Evolutionary conservation across 2,113 vertebrate genomes (phyloP).

Genomic region (Cranoglanis bouderius): DNA sequence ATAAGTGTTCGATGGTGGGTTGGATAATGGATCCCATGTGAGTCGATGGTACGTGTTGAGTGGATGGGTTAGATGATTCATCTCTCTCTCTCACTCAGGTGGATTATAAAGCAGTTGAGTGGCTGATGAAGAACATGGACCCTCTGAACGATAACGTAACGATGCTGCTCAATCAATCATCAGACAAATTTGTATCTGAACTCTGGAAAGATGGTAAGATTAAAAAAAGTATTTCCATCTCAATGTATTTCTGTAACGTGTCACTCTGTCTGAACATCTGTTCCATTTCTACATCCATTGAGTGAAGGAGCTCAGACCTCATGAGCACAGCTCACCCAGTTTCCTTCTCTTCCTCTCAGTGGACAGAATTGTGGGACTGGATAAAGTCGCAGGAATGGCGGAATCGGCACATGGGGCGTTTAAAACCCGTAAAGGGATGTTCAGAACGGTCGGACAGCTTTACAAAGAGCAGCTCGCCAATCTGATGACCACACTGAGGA

Average conservation of each 20-base stretch:
- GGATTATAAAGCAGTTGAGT: conserved; percentile 96
- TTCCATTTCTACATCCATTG: neutral
- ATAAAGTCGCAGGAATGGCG: conserved; percentile 95
- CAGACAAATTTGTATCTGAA: conserved; percentile 95
- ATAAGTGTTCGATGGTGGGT: neutral
- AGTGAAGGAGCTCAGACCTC: neutral
- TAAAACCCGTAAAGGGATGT: conserved; percentile 98
- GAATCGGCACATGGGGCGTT: conserved; percentile 87
- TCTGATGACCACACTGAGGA: conserved; percentile 94
- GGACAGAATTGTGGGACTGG: conserved; percentile 95
- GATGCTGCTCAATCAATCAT: conserved; percentile 90
- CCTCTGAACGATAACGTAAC: conserved; percentile 95
- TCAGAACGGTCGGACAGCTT: conserved; percentile 94
- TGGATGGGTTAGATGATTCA: neutral
- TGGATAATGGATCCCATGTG: neutral
- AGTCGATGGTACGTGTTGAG: neutral
- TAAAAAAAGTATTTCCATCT: neutral
- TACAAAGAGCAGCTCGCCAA: conserved; percentile 98
- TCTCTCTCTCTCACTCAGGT: conserved; percentile 73
- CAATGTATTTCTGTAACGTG: neutral
- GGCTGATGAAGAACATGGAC: conserved; percentile 99
- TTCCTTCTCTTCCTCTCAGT: conserved; percentile 69
- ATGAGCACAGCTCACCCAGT: neutral
- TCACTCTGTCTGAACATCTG: neutral
- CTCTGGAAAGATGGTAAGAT: conserved; percentile 95